Conservation (phyloP, 1,140 invertebrate species). For the Scaptomyza montana region DNA sequence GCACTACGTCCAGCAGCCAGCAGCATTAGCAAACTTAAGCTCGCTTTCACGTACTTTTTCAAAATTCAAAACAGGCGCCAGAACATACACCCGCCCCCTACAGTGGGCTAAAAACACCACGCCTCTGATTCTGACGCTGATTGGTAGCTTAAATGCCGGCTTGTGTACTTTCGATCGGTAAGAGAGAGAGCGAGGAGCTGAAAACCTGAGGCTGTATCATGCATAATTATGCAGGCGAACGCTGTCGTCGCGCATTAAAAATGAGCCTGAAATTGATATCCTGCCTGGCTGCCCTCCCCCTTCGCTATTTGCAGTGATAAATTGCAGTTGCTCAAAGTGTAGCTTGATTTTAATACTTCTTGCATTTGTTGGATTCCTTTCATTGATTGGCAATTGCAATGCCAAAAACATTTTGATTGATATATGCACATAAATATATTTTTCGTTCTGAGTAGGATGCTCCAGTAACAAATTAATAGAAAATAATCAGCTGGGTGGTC, state of each 20-base stretch:
- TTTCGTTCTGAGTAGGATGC: too few species aligned
- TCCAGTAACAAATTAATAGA: too few species aligned
- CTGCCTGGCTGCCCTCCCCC: neutral
- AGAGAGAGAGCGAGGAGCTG: neutral
- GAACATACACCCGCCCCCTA: too few species aligned
- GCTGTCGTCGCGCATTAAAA: slow-evolving; percentile 77
- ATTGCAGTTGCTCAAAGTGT: slow-evolving; percentile 47
- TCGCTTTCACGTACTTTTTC: slow-evolving; percentile 75
- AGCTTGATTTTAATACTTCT: slow-evolving; percentile 7
- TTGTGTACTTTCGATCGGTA: slow-evolving; percentile 33
- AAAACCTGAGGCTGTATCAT: slow-evolving; percentile 54
- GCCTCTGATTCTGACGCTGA: slow-evolving; percentile 70
- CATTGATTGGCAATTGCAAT: slow-evolving; percentile 58
- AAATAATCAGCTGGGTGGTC: too few species aligned
- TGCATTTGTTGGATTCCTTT: slow-evolving; percentile 22
- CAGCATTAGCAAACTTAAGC: slow-evolving; percentile 16
- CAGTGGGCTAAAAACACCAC: too few species aligned
- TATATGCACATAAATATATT: slow-evolving; percentile 9
- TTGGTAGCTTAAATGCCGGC: slow-evolving; percentile 73
- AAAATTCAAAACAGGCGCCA: slow-evolving; percentile 78
- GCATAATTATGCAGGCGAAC: slow-evolving; percentile 74
- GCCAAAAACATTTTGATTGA: slow-evolving; percentile 51
- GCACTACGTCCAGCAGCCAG: slow-evolving; percentile 44
- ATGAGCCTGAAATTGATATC: slow-evolving; percentile 78
- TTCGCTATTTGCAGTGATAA: slow-evolving; percentile 46